Percentiles rank a stretch among this genome's conserved stretches.
phyloP scores from a whole-genome alignment of 1,140 invertebrate genomes.

The Drosophila orena region DNA sequence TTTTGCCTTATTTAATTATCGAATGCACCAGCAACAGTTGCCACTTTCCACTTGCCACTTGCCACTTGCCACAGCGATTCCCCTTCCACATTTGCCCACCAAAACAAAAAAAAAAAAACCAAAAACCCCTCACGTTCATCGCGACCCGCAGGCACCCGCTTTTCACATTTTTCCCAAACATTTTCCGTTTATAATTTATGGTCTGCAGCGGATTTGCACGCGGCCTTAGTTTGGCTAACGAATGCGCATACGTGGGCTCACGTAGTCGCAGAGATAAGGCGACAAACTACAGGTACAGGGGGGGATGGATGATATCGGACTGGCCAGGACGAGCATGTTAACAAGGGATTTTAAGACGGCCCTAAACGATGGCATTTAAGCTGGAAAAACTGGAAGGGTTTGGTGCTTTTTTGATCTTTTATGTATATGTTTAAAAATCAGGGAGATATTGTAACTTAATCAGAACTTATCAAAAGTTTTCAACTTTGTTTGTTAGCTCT shows the following conservation, averaged over 20 bases:
- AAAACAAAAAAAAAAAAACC: not conserved
- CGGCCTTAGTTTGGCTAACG: constrained; percentile 71
- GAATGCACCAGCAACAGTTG: constrained; percentile 72
- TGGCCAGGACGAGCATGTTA: constrained; percentile 29
- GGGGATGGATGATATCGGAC: constrained; percentile 34
- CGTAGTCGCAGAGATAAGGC: constrained; percentile 61
- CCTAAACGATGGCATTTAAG: constrained; percentile 14
- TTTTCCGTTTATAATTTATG: constrained; percentile 70
- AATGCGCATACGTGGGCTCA: constrained; percentile 79
- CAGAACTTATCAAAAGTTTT: no score
- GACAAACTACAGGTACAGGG: constrained; percentile 39
- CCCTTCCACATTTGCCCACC: constrained; percentile 21
- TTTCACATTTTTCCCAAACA: constrained; percentile 43
- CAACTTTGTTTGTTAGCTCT: no score
- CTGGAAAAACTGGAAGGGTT: not conserved
- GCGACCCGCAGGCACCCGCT: constrained; percentile 48
- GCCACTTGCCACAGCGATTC: constrained; percentile 15
- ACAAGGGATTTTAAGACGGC: constrained; percentile 26
- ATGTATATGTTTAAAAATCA: not conserved
- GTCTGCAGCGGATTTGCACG: constrained; percentile 67
- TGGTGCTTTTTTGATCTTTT: not conserved
- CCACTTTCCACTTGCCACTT: constrained; percentile 15
- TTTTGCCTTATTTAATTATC: constrained; percentile 75
- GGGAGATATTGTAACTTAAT: not conserved
- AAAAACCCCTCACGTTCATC: constrained; percentile 53